These are phyloP conservation scores for Mactromeris polynyma DNA, from an alignment of 2,888 invertebrate species.

Conservation along the genomic window DNA sequence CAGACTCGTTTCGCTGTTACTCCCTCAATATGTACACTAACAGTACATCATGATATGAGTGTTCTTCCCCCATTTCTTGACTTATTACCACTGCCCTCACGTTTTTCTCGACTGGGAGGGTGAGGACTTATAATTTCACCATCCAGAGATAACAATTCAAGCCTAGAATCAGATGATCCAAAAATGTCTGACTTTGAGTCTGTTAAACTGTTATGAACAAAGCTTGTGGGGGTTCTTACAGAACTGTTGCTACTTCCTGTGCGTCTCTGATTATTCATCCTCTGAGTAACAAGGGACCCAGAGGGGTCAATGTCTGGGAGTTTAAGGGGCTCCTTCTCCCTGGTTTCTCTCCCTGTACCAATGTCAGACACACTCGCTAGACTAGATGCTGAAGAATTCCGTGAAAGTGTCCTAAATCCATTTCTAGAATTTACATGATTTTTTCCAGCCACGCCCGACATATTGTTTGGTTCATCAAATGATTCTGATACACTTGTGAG, in stretches of 20 bases:
- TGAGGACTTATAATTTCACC: conserved; percentile 70
- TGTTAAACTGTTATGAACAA: conserved; percentile 66
- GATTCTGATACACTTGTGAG: neutral
- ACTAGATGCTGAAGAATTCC: conserved; percentile 62
- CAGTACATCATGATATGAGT: neutral
- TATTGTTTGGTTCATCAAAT: conserved; percentile 11
- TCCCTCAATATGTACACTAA: neutral
- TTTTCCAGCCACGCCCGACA: neutral
- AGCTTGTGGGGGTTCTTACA: conserved; percentile 50
- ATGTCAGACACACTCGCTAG: conserved; percentile 53
- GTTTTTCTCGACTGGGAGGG: conserved; percentile 67
- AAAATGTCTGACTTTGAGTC: conserved; percentile 57
- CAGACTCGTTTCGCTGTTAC: too few relatives aligned
- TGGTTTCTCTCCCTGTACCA: conserved; percentile 44
- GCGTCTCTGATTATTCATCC: conserved; percentile 69
- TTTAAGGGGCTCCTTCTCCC: conserved; percentile 69
- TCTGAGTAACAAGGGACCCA: conserved; percentile 80
- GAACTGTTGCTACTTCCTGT: conserved; percentile 60
- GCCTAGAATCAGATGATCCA: conserved; percentile 54
- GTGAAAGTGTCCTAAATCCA: conserved; percentile 48
- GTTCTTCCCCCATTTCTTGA: conserved; percentile 37
- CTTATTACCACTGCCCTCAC: conserved; percentile 57
- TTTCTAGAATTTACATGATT: conserved; percentile 55
- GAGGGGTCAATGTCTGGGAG: conserved; percentile 79
- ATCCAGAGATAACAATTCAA: conserved; percentile 73